Base-by-base conservation (phyloP, 1,140 invertebrate genomes). In the Drosophila orosa region DNA sequence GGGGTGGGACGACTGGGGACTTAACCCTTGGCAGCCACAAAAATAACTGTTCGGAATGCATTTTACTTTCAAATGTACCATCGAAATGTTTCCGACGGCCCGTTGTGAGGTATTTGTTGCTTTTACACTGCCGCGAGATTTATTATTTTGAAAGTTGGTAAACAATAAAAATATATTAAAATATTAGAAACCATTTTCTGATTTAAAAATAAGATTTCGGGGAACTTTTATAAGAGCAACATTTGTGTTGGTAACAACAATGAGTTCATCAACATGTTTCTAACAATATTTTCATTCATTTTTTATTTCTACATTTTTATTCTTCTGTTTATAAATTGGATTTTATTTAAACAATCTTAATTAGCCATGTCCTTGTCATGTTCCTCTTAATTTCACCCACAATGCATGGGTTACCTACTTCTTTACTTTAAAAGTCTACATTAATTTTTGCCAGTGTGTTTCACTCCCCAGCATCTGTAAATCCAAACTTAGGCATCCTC, bases 11-110 rank as follows among this genome's bases (percentile, higher is more conserved):
- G 7, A 2, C 7, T 29, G 13, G 33, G 37, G 73, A 73, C 42
- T 81, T 84, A 85, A 86, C 82, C 78, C 67, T 17, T 61, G 67
- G 25, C 59, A 80, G 50, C 79, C 76, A 19, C 83, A 82, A 76
- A 80, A 78, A 76, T 72, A 79, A 79, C 69, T 73, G 60, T 47
- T 45, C 40, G 63, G 42, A 40, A 39, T 62, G 62, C 45, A 78
- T 85, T 85, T 80, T 58, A 80, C 65, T 72, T 67, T 86, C 31
- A 83, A 74, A 62, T 77, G 39, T 48, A 24, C 40, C 48, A 31
- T 22, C 13, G 29, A 52, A 50, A 50, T 29, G 47, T 31, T 48
- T 29, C 12, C 27, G 31, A 40, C 52, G 60, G 44, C 31, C 6
- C n/a, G 27, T 25, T 15, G 22, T 9, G 24, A 33, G 47, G 27